Conservation (phyloP, 2,113 vertebrate species). For the Rostratula benghalensis region DNA sequence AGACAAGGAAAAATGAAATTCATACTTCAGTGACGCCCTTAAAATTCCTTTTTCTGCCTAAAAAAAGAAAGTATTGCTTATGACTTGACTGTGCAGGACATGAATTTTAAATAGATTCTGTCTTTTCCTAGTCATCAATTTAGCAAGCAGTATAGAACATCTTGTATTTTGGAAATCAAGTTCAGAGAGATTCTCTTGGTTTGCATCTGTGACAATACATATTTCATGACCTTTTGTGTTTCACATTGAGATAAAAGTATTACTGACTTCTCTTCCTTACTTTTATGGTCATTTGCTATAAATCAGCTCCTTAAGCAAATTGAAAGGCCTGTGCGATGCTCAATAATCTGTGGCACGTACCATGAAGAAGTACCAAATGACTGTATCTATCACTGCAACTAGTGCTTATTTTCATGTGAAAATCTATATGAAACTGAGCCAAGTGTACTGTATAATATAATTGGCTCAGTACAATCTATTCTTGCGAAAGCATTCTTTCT, state of each 20-base stretch:
- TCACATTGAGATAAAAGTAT: background rate
- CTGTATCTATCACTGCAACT: background rate
- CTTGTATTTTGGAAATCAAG: background rate
- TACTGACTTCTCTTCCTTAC: background rate
- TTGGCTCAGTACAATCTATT: constrained; percentile 3
- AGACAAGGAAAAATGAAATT: background rate
- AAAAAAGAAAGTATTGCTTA: background rate
- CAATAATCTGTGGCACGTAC: background rate
- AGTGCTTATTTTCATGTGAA: constrained; percentile 9
- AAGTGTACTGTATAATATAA: constrained; percentile 1
- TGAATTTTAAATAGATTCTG: background rate
- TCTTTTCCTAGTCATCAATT: background rate
- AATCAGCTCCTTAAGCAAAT: background rate
- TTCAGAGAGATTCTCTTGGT: background rate
- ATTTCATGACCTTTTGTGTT: constrained; percentile 1
- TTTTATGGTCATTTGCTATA: background rate
- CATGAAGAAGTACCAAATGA: background rate
- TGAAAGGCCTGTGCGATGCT: background rate
- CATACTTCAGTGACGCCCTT: background rate
- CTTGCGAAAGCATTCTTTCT: constrained; percentile 16
- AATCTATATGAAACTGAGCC: constrained; percentile 29
- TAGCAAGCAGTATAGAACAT: background rate
- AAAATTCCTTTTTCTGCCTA: background rate
- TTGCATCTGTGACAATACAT: background rate
- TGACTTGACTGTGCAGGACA: background rate